Base-by-base conservation (phyloP, 2,888 invertebrate genomes). In the Crocallis elinguaria region DNA sequence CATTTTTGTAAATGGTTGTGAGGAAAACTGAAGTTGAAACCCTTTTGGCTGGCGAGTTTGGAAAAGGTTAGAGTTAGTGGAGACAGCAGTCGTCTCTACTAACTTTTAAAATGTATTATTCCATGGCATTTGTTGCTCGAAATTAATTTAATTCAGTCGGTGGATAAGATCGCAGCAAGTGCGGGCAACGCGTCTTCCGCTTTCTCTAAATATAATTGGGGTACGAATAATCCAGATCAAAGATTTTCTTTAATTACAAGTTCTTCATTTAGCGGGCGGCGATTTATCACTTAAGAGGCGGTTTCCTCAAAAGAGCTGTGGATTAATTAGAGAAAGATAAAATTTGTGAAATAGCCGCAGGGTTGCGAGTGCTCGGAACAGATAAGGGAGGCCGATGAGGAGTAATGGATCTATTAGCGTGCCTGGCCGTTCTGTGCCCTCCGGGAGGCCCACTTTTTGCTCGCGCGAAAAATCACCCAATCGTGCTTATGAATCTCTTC, bases 251-350 rank as follows among this genome's bases (percentile, higher is more conserved):
- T 83, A 84, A 84, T 86, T 82, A 83, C 75, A 78, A 82, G 76
- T 83, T 83, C 72, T 79, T 80, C 73, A 82, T 83, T 82, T 75
- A 77, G 73, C 76, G 75, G 67, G 62, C 62, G 68, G 71, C 79
- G 77, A 87, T 84, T 88, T 84, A 87, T 88, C 82, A 86, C 80
- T 86, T 82, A 82, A 79, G 78, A 82, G 71, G 77, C 80, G 79
- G 83, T 87, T 81, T 74, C 73, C 75, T 78, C 73, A 80, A 83
- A 84, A 84, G 79, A 79, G 80, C 86, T 78, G 72, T 77, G 82
- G 86, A 88, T 88, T 89, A 88, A 88, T 89, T 88, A 84, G 79
- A 77, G 81, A 73, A 76, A 83, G 86, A 89, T 87, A 87, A 88
- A 88, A 89, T 87, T 88, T 84, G 79, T 82, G 79, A 84, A 83